Conservation (phyloP, 2,113 vertebrate species). For the Trinectes maculatus region DNA sequence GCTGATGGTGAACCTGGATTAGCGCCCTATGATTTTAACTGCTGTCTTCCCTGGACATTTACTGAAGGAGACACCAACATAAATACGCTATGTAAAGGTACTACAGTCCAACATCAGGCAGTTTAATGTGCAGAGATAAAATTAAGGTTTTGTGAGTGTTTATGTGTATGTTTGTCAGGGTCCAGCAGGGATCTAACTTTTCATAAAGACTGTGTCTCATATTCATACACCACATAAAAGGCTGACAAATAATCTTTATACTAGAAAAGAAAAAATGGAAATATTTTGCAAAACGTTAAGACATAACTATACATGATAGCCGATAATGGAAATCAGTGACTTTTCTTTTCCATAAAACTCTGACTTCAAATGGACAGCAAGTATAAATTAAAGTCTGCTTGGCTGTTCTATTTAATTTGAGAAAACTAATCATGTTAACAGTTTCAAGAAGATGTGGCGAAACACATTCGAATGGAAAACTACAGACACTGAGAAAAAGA, state of each 20-base stretch:
- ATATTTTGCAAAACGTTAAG: background rate
- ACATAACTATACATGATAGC: background rate
- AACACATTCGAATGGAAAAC: constrained; percentile 19
- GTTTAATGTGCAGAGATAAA: constrained; percentile 3
- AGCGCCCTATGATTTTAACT: constrained; percentile 34
- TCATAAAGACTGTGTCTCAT: no score
- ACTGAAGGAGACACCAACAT: constrained; percentile 29
- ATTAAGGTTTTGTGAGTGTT: no score
- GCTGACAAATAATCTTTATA: no score
- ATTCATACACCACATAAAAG: background rate
- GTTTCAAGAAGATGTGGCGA: background rate
- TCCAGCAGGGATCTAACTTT: background rate
- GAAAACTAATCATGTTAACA: background rate
- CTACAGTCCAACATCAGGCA: constrained; percentile 19
- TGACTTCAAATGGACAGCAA: no score
- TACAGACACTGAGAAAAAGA: background rate
- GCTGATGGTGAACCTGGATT: constrained; percentile 39
- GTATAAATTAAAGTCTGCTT: background rate
- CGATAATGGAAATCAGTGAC: background rate
- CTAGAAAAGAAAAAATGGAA: no score
- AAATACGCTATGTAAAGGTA: constrained; percentile 15
- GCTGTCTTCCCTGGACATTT: constrained; percentile 35
- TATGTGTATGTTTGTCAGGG: background rate
- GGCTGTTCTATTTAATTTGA: background rate
- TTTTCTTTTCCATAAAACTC: background rate